These are phyloP conservation scores for Nicator chloris DNA, from an alignment of 2,113 vertebrate species.

Conservation along the genomic window DNA sequence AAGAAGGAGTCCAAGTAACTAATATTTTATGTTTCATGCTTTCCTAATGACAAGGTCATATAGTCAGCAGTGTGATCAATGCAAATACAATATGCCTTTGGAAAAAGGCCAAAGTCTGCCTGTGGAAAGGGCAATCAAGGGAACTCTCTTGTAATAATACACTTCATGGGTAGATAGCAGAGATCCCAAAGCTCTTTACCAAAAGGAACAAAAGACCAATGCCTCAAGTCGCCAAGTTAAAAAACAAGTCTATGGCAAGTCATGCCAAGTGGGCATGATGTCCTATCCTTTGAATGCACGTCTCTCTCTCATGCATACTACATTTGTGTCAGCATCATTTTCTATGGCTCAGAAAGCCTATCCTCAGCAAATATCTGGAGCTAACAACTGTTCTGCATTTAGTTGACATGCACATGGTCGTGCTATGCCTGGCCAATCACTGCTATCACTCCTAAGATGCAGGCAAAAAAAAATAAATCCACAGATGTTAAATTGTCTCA, in stretches of 20 bases:
- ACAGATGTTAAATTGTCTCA: constrained; percentile 55
- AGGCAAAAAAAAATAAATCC: background rate
- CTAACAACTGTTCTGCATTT: constrained; percentile 40
- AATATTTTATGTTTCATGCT: constrained; percentile 23
- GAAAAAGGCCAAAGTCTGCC: constrained; percentile 9
- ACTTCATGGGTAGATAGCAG: background rate
- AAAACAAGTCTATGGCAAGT: background rate
- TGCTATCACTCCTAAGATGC: background rate
- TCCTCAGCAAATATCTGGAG: constrained; percentile 26
- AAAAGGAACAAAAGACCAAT: background rate
- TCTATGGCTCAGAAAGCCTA: constrained; percentile 8
- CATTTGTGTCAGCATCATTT: constrained; percentile 21
- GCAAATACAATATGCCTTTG: constrained; percentile 42
- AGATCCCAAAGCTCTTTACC: background rate
- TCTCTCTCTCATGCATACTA: background rate
- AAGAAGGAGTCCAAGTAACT: constrained; percentile 18
- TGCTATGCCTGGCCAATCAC: background rate
- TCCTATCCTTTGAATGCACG: background rate
- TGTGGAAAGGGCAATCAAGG: constrained; percentile 37
- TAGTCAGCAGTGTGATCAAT: constrained; percentile 25
- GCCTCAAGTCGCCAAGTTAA: background rate
- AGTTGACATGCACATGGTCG: background rate
- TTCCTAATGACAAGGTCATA: constrained; percentile 50
- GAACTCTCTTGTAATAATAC: background rate
- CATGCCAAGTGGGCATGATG: background rate